These are phyloP conservation scores for Neodiprion lecontei DNA, from an alignment of 1,140 invertebrate species.

Conservation along the genomic window DNA sequence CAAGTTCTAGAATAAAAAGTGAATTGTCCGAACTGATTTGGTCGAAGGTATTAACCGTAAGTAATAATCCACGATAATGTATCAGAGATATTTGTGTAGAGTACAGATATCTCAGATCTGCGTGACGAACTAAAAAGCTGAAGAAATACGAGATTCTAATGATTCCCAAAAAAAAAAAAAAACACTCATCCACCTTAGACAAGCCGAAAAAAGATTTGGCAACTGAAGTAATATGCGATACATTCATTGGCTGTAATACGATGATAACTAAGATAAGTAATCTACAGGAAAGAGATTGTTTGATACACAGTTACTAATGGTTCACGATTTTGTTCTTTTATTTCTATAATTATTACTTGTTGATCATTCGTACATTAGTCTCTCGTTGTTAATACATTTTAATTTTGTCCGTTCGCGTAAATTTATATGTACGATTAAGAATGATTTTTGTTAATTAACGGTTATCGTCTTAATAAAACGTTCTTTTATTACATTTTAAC, in stretches of 20 bases:
- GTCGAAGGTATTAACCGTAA: not conserved
- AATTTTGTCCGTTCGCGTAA: conserved; percentile 34
- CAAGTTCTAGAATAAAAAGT: not conserved
- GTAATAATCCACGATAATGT: not conserved
- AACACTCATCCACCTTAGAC: no score
- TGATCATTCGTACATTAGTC: conserved; percentile 48
- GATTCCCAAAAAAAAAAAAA: no score
- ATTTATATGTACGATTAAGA: conserved; percentile 17
- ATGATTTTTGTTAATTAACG: conserved; percentile 30
- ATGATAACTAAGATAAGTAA: no score
- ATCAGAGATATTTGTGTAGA: no score
- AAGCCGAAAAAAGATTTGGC: no score
- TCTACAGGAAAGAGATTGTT: no score
- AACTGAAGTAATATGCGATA: no score
- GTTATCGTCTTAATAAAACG: conserved; percentile 49
- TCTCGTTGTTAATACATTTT: conserved; percentile 37
- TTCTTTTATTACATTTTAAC: conserved; percentile 30
- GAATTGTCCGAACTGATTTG: not conserved
- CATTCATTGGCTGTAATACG: no score
- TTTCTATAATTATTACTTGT: conserved; percentile 34
- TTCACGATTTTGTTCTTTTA: conserved; percentile 46
- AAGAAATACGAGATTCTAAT: no score
- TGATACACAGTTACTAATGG: conserved; percentile 22
- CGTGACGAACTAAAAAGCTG: no score
- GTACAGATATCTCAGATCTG: no score